Evolutionary conservation across 2,797 vertebrate genomes (phyloP).

Genomic region (Lophotriccus pileatus): DNA sequence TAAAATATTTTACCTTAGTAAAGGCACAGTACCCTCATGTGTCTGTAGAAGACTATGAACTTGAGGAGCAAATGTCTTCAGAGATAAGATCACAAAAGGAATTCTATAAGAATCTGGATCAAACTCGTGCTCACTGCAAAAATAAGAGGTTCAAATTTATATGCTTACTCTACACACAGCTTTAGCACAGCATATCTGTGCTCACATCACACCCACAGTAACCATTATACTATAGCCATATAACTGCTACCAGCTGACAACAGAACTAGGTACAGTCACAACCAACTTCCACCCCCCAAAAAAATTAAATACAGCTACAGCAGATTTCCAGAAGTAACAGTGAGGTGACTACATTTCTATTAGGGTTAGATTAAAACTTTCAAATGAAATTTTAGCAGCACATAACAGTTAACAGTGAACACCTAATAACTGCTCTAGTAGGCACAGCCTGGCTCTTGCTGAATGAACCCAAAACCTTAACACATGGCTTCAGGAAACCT

Average conservation of each 20-base stretch:
- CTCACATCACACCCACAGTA: neutral
- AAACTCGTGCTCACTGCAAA: conserved; percentile 89
- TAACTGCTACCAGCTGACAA: neutral
- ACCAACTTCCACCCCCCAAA: neutral
- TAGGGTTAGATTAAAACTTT: neutral
- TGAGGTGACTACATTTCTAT: neutral
- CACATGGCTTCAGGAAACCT: neutral
- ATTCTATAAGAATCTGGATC: conserved; percentile 94
- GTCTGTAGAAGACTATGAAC: conserved; percentile 92
- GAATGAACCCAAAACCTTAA: neutral
- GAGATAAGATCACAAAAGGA: conserved; percentile 88
- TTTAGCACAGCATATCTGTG: neutral
- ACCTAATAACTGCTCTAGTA: neutral
- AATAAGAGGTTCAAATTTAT: neutral
- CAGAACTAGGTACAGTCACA: neutral
- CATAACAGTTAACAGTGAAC: neutral
- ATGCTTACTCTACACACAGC: neutral
- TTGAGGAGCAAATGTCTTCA: conserved; percentile 90
- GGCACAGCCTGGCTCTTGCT: neutral
- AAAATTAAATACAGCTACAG: neutral
- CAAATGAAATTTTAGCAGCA: neutral
- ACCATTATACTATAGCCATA: neutral
- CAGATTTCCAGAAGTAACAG: neutral
- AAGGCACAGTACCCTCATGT: conserved; percentile 92
- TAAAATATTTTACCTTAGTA: conserved; percentile 84